Percentiles rank a stretch among this genome's conserved stretches.
phyloP scores from a whole-genome alignment of 2,797 vertebrate species.

The Neopelma chrysocephalum region DNA sequence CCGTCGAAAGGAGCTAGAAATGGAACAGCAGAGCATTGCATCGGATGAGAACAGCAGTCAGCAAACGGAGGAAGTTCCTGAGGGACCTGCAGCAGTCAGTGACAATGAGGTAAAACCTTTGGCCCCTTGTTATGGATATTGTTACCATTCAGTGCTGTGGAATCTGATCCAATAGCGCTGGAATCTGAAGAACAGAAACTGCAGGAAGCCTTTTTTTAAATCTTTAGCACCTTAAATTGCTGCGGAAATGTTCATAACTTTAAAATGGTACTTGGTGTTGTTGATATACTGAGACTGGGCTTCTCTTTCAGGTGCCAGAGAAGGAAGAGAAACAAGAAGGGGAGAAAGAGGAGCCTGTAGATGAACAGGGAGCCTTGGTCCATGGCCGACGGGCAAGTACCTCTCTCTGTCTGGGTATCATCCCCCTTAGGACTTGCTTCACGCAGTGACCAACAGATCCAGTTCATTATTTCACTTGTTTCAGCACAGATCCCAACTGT shows the following conservation, averaged over 20 bases:
- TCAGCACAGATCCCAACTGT: background rate
- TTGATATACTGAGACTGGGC: background rate
- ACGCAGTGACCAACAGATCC: background rate
- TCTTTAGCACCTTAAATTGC: background rate
- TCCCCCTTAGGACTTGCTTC: background rate
- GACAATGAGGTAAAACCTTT: constrained; percentile 85
- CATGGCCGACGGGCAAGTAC: constrained; percentile 84
- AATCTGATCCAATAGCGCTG: background rate
- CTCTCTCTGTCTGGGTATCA: background rate
- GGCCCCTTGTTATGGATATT: fast-evolving
- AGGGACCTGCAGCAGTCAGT: constrained; percentile 76
- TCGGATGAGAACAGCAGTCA: constrained; percentile 81
- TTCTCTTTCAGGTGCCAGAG: constrained; percentile 75
- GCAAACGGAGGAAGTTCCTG: constrained; percentile 79
- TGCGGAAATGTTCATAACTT: background rate
- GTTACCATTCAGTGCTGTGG: background rate
- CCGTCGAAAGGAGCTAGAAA: constrained; percentile 89
- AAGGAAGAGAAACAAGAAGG: constrained; percentile 85
- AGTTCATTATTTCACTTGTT: background rate
- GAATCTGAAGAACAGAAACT: background rate
- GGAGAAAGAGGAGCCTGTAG: constrained; percentile 84
- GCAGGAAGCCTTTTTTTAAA: background rate
- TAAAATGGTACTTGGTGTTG: background rate
- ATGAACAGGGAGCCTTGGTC: constrained; percentile 81
- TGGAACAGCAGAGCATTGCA: constrained; percentile 71